These are phyloP conservation scores for Leptopterna dolabrata DNA, from an alignment of 2,888 invertebrate genomes.

Conservation along the genomic window DNA sequence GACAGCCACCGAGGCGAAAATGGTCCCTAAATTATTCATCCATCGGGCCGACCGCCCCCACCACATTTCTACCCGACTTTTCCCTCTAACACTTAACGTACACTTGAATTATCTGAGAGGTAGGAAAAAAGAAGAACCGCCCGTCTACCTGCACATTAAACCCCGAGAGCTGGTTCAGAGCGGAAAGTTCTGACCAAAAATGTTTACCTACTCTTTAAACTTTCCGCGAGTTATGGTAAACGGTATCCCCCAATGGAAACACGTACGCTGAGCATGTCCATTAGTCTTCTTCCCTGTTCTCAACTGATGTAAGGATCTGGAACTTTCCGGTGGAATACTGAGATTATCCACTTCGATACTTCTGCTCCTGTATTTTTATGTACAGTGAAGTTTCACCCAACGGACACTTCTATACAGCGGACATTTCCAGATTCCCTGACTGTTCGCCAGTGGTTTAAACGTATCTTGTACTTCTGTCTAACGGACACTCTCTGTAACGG, in stretches of 20 bases:
- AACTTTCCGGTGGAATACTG: too few relatives aligned
- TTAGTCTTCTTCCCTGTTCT: background rate
- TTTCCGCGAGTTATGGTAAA: background rate
- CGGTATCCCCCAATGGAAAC: background rate
- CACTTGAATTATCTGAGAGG: background rate
- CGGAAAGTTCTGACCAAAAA: background rate
- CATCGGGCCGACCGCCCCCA: background rate
- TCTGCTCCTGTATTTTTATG: too few relatives aligned
- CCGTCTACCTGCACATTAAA: background rate
- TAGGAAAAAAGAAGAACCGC: background rate
- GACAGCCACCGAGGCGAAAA: background rate
- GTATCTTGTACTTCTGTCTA: too few relatives aligned
- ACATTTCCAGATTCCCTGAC: too few relatives aligned
- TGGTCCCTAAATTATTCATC: background rate
- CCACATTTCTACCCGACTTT: background rate
- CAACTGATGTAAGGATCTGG: too few relatives aligned
- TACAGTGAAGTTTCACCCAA: too few relatives aligned
- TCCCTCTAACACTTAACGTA: background rate
- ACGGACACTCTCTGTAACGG: too few relatives aligned
- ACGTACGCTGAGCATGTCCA: background rate
- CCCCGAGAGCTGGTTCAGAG: background rate
- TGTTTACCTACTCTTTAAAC: background rate
- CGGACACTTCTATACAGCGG: too few relatives aligned
- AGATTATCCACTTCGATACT: too few relatives aligned
- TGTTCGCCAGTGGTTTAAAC: too few relatives aligned